These are phyloP conservation scores for Eulemur albifrons DNA, from an alignment of 2,797 vertebrate genomes.

Conservation along the genomic window DNA sequence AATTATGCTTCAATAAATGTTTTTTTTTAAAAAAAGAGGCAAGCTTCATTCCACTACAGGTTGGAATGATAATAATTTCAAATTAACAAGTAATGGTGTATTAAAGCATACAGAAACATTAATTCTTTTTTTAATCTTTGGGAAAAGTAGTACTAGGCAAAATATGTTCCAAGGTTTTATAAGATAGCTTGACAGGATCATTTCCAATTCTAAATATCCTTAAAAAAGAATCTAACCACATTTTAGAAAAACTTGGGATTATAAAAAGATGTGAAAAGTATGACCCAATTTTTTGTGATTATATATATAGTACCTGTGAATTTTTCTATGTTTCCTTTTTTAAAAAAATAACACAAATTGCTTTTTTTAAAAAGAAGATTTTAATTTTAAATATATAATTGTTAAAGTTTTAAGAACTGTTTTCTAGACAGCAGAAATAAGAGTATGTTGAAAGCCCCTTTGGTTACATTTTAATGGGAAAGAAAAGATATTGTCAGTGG, in stretches of 20 bases:
- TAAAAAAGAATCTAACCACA: conserved; percentile 30
- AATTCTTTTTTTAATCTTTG: neutral
- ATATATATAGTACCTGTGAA: neutral
- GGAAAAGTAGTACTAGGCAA: neutral
- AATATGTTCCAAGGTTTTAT: conserved; percentile 6
- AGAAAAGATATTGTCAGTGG: neutral
- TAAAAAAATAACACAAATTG: neutral
- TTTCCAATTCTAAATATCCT: conserved; percentile 44
- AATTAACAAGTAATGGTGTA: neutral
- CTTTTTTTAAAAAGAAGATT: neutral
- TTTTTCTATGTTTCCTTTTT: neutral
- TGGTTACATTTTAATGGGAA: neutral
- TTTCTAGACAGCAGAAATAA: neutral
- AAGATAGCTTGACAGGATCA: neutral
- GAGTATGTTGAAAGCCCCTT: neutral
- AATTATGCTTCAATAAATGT: neutral
- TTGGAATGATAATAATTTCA: conserved; percentile 17
- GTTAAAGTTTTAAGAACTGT: neutral
- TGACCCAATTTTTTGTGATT: neutral
- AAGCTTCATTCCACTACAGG: neutral
- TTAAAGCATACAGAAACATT: neutral
- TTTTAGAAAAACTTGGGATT: neutral
- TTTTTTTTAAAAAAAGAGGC: neutral
- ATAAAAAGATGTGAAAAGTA: neutral
- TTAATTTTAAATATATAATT: neutral